Evolutionary conservation across 1,140 invertebrate species (phyloP), one percentile per base, ranked within the genome.

Genomic region (Nasonia longicornis): DNA sequence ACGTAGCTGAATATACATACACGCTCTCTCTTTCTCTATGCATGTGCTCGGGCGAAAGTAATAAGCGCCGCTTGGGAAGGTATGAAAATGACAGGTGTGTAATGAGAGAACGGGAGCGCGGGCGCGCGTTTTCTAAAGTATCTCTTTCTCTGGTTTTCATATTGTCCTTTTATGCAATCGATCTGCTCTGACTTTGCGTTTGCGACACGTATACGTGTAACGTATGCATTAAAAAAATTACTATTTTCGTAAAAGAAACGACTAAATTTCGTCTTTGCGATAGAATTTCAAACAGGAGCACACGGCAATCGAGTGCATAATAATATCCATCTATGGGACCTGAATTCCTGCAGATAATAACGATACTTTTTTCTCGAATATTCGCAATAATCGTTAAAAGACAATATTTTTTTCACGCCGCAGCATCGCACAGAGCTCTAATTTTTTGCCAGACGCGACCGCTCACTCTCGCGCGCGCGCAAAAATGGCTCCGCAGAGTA

Each of bases 1-100:
- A 20, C 52, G 52, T 58, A 20, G 6, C 4, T 20, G 52, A 58
- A 58, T n/a, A 14, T n/a, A 58, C 6, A 58, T 16, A 20, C 45
- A 3, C 45, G 45, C 45, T 48, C 52, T 12, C 2, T 52, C 26
- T 26, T 26, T 20, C 48, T 58, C 14, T 58, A 58, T n/a, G 52
- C 52, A 20, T 58, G 52, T 58, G 52, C 52, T 58, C 52, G 16
- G 31, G 8, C 70, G 16, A 14, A 78, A 78, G 20, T 72, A 72
- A 72, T 63, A 72, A 14, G 31, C 22, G 66, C 26, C 52, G 52
- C 76, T 26, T 48, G 22, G 22, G 20, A 20, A 26, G n/a, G 48
- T 67, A 67, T 63, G 31, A 29, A 79, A 73, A 73, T 71, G 69
- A 35, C 69, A 79, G 71, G 70, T 66, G 69, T 63, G 29, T 42